Evolutionary conservation across 2,113 vertebrate species (phyloP), one percentile per base, ranked within the genome.

Genomic region (Phylloscopus trochiloides): DNA sequence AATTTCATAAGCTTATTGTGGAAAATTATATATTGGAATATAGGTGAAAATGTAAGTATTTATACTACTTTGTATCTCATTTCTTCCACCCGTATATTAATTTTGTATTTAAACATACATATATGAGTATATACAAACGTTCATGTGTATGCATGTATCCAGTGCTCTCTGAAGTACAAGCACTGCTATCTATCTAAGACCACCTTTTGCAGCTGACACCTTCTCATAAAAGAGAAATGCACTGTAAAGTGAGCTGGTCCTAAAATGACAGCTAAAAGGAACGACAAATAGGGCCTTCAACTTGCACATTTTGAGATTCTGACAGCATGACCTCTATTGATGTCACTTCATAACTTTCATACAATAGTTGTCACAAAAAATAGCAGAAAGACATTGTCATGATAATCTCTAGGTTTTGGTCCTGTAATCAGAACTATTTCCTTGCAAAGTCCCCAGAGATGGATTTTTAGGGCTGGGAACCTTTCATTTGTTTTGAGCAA

Each of bases 281-380:
- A 57, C 3, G 1, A 71, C 68, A 92, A 85, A 77, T 50, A 63
- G 18, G 85, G 42, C 50, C 75, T 92, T 92, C 91, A 92, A 38
- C 70, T 90, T 90, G 82, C 86, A 88, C 78, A 67, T 86, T 96
- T 96, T 90, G 80, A 83, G 85, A 85, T 71, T 80, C 71, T 88
- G 92, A 96, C 84, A 92, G 77, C 61, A 85, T 89, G 89, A 92
- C 91, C 87, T 96, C 70, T 87, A 28, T 54, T 85, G 90, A 77
- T 96, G 70, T 84, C 95, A 92, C 86, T 94, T 92, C 83, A 67
- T 95, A 95, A 95, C 63, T 95, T 95, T 67, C 25, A 63, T 85
- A 42, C 20, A 58, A 78, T 28, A 38, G 62, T 73, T 94, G 73
- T 90, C 70, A 85, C 45, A 75, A 94, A 93, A 94, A 91, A 91